Evolutionary conservation across 2,888 invertebrate species (phyloP), one percentile per base, ranked within the genome.

Genomic region (Teleiodes luculella): DNA sequence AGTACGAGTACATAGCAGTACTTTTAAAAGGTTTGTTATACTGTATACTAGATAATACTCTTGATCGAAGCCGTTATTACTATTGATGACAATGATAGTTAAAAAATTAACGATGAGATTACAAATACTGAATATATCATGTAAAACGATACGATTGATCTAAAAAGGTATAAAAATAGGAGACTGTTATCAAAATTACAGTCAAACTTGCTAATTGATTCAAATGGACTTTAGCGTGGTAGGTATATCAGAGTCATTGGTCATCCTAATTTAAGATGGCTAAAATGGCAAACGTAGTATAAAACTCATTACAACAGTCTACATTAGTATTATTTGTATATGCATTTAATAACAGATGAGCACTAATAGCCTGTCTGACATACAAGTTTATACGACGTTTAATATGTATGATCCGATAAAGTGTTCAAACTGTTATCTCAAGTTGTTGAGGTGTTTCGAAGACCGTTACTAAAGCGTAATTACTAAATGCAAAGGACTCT

Each of bases 401-500:
- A 20, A 43, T 43, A 43, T 43, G 20, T 20, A 43, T 43, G 24
- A 20, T 14, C 4, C 13, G 43, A 43, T 43, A 20, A 43, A 20
- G 43, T 43, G 28, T 28, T 43, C 20, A 43, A 43, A 43, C 43
- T 43, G 43, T 43, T 13, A n/a, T 41, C 24, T 41, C 5, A 41
- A 41, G 24, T 24, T n/a, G 18, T 24, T 11, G 41, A 41, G 41
- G 41, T 41, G 41, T 41, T 24, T 41, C 2, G 18, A 41, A 24
- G n/a, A 43, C 43, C 43, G 43, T 43, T 43, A 28, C 43, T 24
- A 43, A 43, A 28, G n/a, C 28, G 28, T 43, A 43, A 43, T 43
- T 43, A 20, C 28, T 20, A n/a, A 13, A 28, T 28, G 28, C 28
- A 43, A 43, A 43, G 43, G 43, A 11, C 43, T 13, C 13, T 43